Base-by-base conservation (phyloP, 2,888 invertebrate species). In the Platycnemis pennipes region DNA sequence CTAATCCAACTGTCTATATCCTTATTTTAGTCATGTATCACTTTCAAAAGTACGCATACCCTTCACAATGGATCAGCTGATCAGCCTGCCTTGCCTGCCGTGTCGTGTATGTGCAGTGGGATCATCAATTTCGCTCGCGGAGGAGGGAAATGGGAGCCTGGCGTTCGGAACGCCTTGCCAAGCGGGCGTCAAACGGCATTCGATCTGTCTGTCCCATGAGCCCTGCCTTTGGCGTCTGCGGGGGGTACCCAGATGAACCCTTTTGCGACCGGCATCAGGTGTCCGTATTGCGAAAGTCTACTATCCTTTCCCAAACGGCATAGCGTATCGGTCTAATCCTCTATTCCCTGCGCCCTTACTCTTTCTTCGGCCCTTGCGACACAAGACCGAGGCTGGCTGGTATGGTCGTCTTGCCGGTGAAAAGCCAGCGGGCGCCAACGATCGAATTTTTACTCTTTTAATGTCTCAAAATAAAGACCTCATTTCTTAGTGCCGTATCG, bases 391-490 rank as follows among this genome's bases (percentile, higher is more conserved):
- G 53, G n/a, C n/a, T n/a, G 31, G 37, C 77, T 37, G 37, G 77
- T 77, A 77, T 77, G 31, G 16, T 11, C 37, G 77, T 63, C 63
- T 5, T 26, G n/a, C 22, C 19, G 63, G 4, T 63, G n/a, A n/a
- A n/a, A 63, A 63, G 63, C n/a, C 63, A 8, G 11, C 11, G 37
- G 37, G 37, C 77, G 77, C 77, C 77, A 77, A 77, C 31, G 77
- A 37, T 77, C 77, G 77, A 77, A 77, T 37, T 77, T 77, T 77
- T 77, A 11, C 11, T 77, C 77, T 77, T 77, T 77, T 77, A 37
- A 37, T 16, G 31, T 77, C 77, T 77, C 77, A 37, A 77, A 77
- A 77, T 77, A 77, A 77, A 77, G 37, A 37, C 77, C 77, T 77
- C 22, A 37, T 77, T 77, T 37, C 77, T 13, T 49, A 49, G 11